These are phyloP conservation scores for Tursiops truncatus DNA, from an alignment of 2,113 vertebrate genomes.

Conservation along the genomic window DNA sequence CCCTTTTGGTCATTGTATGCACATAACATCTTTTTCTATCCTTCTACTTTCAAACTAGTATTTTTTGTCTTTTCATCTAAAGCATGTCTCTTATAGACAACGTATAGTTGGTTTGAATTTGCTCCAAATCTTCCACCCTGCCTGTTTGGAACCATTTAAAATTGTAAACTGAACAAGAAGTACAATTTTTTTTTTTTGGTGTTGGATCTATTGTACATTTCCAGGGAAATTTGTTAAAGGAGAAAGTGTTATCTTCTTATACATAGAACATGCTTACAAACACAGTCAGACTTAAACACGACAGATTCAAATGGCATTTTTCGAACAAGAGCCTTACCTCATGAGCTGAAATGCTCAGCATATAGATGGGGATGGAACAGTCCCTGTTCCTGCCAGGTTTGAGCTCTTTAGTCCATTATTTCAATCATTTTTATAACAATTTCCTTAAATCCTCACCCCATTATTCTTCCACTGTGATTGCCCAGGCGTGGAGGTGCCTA, in stretches of 20 bases:
- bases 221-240: neutral
- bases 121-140: neutral
- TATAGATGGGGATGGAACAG: neutral
- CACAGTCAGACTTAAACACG: neutral
- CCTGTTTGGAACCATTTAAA: neutral
- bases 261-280: neutral
- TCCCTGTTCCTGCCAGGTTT: neutral
- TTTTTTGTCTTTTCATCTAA: too few species aligned
- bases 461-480: neutral
- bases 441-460: neutral
- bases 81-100: neutral
- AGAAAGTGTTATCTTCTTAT: neutral
- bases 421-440: fast-evolving
- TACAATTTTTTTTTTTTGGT: neutral
- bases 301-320: neutral
- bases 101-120: neutral
- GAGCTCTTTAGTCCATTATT: fast-evolving
- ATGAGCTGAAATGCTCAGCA: neutral
- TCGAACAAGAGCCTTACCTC: neutral
- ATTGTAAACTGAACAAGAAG: neutral
- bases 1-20: too few species aligned
- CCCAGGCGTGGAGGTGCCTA: neutral
- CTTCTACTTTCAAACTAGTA: too few species aligned
- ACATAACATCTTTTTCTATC: too few species aligned
- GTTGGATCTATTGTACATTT: neutral